A percentile compares a stretch with the other conserved stretches of the same genome.
phyloP scores from a whole-genome alignment of 2,113 vertebrate genomes.

The Geococcyx californianus region DNA sequence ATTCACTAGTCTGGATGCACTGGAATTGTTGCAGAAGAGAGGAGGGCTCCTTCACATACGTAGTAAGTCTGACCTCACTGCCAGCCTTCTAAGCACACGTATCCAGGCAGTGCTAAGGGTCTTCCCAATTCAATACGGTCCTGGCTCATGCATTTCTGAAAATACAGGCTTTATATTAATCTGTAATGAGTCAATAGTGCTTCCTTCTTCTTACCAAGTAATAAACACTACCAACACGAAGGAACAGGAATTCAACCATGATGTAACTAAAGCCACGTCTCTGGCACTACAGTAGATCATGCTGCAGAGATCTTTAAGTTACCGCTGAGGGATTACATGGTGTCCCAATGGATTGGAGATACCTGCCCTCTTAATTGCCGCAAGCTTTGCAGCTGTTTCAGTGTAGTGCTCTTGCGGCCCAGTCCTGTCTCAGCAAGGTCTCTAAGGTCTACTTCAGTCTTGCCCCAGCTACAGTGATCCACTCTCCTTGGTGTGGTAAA shows the following conservation, averaged over 20 bases:
- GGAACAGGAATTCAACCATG: not conserved
- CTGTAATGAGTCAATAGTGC: not conserved
- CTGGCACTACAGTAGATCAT: not conserved
- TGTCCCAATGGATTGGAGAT: not conserved
- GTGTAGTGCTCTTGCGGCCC: not conserved
- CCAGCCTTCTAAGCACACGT: not conserved
- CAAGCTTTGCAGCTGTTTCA: not conserved
- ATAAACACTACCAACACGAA: not conserved
- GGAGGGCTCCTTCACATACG: not conserved
- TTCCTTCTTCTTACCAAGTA: not conserved
- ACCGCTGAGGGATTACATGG: not conserved
- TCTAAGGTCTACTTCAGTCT: not conserved
- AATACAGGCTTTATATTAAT: not conserved
- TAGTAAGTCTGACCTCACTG: not conserved
- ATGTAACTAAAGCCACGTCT: not conserved
- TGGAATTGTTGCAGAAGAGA: not conserved
- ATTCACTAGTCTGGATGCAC: not conserved
- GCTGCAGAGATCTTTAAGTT: not conserved
- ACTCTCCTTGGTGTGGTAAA: not conserved
- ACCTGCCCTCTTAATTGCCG: not conserved
- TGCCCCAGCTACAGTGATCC: not conserved
- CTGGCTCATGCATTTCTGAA: not conserved
- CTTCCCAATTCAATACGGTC: not conserved
- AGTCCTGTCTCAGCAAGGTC: not conserved
- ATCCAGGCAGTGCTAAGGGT: not conserved